Evolutionary conservation across 2,113 vertebrate species (phyloP).

Genomic region (cattle (Bos taurus)): DNA sequence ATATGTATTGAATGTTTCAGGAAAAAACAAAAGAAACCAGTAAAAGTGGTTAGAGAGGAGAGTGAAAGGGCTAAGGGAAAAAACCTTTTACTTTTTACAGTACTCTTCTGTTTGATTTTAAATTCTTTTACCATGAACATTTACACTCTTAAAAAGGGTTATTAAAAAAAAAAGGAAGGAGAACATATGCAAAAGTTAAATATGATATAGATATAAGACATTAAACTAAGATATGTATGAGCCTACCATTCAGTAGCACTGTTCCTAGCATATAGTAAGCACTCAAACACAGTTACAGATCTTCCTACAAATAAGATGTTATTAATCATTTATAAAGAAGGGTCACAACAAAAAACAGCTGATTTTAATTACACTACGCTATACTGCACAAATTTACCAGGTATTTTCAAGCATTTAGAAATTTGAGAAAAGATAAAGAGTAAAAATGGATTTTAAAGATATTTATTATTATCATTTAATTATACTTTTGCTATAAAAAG

Average conservation of each 20-base stretch:
- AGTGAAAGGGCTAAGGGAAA: background rate
- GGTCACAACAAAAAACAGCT: background rate
- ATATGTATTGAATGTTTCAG: background rate
- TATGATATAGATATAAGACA: background rate
- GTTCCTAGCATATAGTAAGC: background rate
- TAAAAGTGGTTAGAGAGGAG: background rate
- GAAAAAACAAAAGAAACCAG: background rate
- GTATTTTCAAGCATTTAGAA: background rate
- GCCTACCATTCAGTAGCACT: background rate
- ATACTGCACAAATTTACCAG: background rate
- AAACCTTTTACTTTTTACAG: background rate
- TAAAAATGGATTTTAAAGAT: background rate
- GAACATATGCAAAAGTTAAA: background rate
- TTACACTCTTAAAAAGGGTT: background rate
- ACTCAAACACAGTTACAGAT: background rate
- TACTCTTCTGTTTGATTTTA: background rate
- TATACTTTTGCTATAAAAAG: constrained; percentile 13
- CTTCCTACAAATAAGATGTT: background rate
- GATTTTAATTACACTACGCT: background rate
- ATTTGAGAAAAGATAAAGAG: background rate
- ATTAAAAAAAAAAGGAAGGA: background rate
- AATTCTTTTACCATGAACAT: background rate
- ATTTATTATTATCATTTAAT: background rate
- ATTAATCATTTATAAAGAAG: background rate
- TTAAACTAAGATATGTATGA: background rate